Evolutionary conservation across 2,113 vertebrate genomes (phyloP).

Genomic region (Entosphenus tridentatus): DNA sequence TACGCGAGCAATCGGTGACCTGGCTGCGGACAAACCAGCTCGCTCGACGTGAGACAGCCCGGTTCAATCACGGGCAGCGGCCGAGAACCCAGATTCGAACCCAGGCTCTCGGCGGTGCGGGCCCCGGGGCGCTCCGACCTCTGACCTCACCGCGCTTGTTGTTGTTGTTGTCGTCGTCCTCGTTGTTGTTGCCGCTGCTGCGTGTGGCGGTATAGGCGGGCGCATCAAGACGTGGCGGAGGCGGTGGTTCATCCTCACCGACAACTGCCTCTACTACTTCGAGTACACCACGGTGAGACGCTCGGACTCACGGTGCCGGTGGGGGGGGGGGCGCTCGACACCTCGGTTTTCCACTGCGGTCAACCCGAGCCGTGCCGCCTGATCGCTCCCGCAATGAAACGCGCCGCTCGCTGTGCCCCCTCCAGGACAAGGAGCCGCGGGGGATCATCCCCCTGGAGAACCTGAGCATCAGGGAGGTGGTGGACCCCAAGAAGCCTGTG

Average conservation of each 20-base stretch:
- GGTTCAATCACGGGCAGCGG: neutral
- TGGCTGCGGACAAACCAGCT: no score
- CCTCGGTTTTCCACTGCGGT: no score
- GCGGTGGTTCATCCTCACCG: conserved; percentile 92
- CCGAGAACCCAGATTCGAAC: conserved; percentile 19
- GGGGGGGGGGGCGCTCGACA: no score
- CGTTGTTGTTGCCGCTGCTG: fast-evolving
- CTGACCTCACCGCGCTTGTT: conserved; percentile 13
- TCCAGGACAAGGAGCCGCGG: conserved; percentile 80
- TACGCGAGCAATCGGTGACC: no score
- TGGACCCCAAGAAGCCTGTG: conserved; percentile 80
- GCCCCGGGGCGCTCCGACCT: conserved; percentile 12
- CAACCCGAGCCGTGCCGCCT: no score
- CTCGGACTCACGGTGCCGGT: neutral
- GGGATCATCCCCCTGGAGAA: conserved; percentile 94
- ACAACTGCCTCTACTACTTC: conserved; percentile 98
- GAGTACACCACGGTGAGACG: conserved; percentile 87
- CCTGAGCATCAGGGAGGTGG: conserved; percentile 80
- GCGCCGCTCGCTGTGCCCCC: neutral
- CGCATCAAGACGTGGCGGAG: conserved; percentile 94
- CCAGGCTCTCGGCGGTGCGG: conserved; percentile 12
- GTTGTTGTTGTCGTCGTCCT: neutral
- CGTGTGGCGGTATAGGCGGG: conserved; percentile 34
- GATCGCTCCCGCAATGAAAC: no score
- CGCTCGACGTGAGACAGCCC: no score